These are phyloP conservation scores for Apis dorsata DNA, from an alignment of 1,140 invertebrate genomes.

Conservation along the genomic window DNA sequence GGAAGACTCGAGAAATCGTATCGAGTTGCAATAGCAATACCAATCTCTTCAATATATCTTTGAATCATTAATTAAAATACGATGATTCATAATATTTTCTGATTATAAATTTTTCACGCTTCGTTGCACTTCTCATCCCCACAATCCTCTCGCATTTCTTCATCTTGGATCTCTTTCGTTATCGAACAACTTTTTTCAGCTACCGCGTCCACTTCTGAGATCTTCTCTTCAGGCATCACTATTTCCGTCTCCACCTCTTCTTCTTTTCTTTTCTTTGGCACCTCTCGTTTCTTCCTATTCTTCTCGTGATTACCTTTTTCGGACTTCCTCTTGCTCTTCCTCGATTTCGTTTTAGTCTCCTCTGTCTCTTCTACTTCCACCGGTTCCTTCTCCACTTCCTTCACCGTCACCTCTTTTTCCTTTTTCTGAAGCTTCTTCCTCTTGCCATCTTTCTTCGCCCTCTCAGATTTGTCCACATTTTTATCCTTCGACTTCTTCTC, in stretches of 20 bases:
- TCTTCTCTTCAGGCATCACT: not conserved
- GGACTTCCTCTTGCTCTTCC: slow-evolving; percentile 18
- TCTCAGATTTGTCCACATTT: slow-evolving; percentile 7
- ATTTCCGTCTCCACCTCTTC: slow-evolving; percentile 13
- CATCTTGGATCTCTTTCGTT: not conserved
- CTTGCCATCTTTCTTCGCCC: slow-evolving; percentile 18
- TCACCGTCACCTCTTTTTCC: not conserved
- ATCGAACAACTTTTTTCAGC: not conserved
- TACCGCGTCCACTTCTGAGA: not conserved
- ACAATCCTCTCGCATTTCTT: not conserved
- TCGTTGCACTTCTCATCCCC: not conserved
- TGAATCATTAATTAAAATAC: no score
- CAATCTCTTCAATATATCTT: not conserved
- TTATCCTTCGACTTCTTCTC: slow-evolving; percentile 11
- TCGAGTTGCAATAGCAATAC: not conserved
- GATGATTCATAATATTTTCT: not conserved
- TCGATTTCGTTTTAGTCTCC: not conserved
- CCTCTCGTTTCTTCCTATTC: slow-evolving; percentile 30
- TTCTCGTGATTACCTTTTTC: slow-evolving; percentile 4
- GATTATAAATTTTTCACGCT: not conserved
- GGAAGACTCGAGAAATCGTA: not conserved
- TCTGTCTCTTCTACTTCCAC: not conserved
- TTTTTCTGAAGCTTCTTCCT: slow-evolving; percentile 40
- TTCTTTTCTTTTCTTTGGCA: slow-evolving; percentile 2
- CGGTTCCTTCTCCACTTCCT: not conserved